Evolutionary conservation across 2,113 vertebrate genomes (phyloP).

Genomic region (Himantopus leucocephalus): DNA sequence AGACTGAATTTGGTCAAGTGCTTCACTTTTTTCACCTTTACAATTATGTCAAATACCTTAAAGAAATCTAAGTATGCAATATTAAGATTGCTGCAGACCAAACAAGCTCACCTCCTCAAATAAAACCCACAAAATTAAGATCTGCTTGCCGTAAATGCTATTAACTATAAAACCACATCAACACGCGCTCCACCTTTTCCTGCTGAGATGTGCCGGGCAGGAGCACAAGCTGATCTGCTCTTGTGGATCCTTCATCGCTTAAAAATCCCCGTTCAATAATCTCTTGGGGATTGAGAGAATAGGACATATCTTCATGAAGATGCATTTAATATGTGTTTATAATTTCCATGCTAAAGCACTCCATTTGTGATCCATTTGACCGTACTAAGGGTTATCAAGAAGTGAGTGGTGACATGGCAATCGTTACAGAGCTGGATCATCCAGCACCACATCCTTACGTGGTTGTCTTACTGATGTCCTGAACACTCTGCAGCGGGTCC

Average conservation of each 20-base stretch:
- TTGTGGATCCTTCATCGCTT: not conserved
- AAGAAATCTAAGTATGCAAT: not conserved
- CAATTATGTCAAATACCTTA: not conserved
- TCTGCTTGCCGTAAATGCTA: not conserved
- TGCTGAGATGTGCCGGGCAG: not conserved
- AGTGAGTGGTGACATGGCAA: not conserved
- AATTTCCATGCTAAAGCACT: not conserved
- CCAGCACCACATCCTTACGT: conserved; percentile 78
- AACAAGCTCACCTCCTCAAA: not conserved
- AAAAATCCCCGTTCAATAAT: not conserved
- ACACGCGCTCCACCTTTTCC: not conserved
- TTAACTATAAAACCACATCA: not conserved
- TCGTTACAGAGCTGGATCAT: not conserved
- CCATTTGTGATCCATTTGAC: not conserved
- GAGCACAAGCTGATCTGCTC: not conserved
- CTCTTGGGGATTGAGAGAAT: not conserved
- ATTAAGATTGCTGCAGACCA: not conserved
- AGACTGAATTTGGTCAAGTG: not conserved
- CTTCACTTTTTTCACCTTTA: not conserved
- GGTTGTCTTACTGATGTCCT: conserved; percentile 97
- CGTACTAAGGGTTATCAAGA: not conserved
- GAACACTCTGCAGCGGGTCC: conserved; percentile 92
- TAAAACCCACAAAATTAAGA: not conserved
- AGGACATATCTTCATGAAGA: not conserved
- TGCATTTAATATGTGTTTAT: not conserved